A percentile compares a stretch with the other conserved stretches of the same genome.
These are phyloP conservation scores for Drosophila pectinifera DNA, from an alignment of 1,140 invertebrate genomes.

Conservation along the genomic window DNA sequence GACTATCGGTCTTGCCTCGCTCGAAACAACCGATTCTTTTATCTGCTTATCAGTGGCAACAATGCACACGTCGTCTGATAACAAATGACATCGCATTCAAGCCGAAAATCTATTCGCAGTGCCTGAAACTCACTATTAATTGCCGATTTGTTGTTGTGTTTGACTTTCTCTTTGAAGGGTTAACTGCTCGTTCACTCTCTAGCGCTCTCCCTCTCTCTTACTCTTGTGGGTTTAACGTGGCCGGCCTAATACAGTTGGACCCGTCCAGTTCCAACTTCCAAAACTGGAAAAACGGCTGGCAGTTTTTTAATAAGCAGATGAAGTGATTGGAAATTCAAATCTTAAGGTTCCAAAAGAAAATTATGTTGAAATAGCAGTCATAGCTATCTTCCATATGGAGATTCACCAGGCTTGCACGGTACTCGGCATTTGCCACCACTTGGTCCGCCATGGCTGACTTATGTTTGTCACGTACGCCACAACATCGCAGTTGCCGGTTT, in stretches of 20 bases:
- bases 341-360: not conserved
- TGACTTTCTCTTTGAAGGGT: constrained; percentile 11
- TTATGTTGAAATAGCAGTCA: too few relatives aligned
- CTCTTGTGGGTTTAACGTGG: constrained; percentile 16
- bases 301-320: not conserved
- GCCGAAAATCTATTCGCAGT: constrained; percentile 8
- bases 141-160: constrained; percentile 11
- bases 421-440: constrained; percentile 27
- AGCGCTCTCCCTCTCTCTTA: not conserved
- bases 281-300: constrained; percentile 16
- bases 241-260: constrained; percentile 23
- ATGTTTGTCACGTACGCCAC: constrained; percentile 69
- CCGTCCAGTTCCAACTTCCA: not conserved
- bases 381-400: not conserved
- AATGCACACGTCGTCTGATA: constrained; percentile 56
- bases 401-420: constrained; percentile 12
- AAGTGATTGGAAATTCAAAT: constrained; percentile 17
- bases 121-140: constrained; percentile 26
- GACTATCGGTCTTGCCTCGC: constrained; percentile 44
- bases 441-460: constrained; percentile 49
- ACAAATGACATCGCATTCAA: constrained; percentile 33
- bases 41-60: constrained; percentile 38
- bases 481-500: constrained; percentile 30
- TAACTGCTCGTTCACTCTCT: constrained; percentile 3
- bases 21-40: constrained; percentile 20